Conservation (phyloP, 2,113 vertebrate genomes). For the Arvicanthis niloticus region DNA sequence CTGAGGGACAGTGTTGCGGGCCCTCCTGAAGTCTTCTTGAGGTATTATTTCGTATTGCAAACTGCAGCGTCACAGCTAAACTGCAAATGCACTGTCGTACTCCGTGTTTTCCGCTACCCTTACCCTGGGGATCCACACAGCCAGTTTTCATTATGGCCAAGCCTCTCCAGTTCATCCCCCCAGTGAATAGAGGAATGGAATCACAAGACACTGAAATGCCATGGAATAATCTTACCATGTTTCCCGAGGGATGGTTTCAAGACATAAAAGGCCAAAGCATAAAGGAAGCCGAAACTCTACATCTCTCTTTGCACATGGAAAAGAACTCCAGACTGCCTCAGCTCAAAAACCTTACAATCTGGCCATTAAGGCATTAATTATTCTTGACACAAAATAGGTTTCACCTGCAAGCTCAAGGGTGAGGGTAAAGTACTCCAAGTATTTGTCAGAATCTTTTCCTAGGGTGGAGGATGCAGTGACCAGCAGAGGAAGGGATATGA, state of each 20-base stretch:
- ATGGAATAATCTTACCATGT: not conserved
- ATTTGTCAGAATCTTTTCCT: not conserved
- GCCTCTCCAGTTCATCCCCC: not conserved
- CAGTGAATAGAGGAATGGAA: not conserved
- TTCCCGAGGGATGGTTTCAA: slow-evolving; percentile 56
- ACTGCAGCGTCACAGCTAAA: slow-evolving; percentile 33
- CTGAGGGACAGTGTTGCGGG: not conserved
- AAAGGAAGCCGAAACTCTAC: slow-evolving; percentile 5
- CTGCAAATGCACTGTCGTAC: not conserved
- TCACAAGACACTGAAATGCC: slow-evolving; percentile 43
- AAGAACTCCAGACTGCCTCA: not conserved
- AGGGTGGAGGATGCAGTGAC: not conserved
- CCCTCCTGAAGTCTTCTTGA: slow-evolving; percentile 58
- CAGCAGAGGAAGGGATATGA: not conserved
- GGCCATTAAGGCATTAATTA: not conserved
- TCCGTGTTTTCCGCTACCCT: not conserved
- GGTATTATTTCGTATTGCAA: slow-evolving; percentile 60
- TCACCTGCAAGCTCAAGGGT: not conserved
- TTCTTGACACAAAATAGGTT: not conserved
- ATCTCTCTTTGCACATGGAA: not conserved
- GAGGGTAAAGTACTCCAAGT: not conserved
- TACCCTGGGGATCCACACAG: not conserved
- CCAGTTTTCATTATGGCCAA: slow-evolving; percentile 56
- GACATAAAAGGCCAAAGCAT: slow-evolving; percentile 37
- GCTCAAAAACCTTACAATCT: not conserved